Evolutionary conservation across 1,140 invertebrate genomes (phyloP).

Genomic region (Pteromalus puparum): DNA sequence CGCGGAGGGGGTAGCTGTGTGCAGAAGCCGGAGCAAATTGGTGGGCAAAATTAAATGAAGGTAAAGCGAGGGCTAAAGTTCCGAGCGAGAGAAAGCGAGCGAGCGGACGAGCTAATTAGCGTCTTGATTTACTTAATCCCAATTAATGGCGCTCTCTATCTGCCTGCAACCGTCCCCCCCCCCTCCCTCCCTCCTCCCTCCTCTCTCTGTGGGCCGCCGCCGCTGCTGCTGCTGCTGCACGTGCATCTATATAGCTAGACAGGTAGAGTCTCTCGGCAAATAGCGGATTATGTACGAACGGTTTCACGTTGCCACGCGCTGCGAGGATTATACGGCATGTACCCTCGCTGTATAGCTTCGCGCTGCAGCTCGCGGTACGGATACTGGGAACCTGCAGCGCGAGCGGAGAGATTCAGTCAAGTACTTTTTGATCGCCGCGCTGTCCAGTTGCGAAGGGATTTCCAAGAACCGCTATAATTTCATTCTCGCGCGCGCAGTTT

Average conservation of each 20-base stretch:
- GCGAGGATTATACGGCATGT: slow-evolving; percentile 43
- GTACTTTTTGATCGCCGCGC: neutral
- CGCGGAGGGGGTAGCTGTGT: slow-evolving; percentile 28
- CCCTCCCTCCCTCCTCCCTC: slow-evolving; percentile 47
- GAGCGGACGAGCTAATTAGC: slow-evolving; percentile 73
- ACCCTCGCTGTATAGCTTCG: slow-evolving; percentile 11
- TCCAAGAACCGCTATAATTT: neutral
- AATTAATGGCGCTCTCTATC: slow-evolving; percentile 69
- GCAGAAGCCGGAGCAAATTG: slow-evolving; percentile 65
- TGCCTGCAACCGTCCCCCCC: slow-evolving; percentile 58
- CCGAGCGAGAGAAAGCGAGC: neutral
- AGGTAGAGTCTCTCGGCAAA: slow-evolving; percentile 65
- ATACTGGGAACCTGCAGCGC: neutral
- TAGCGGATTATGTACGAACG: slow-evolving; percentile 71
- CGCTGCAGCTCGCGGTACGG: neutral
- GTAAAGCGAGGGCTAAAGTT: slow-evolving; percentile 46
- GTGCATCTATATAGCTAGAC: slow-evolving; percentile 56
- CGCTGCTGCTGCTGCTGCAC: slow-evolving; percentile 12
- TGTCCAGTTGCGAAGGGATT: neutral
- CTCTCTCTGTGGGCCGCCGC: slow-evolving; percentile 5
- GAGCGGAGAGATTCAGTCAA: neutral
- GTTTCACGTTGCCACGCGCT: slow-evolving; percentile 59
- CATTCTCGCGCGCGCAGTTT: neutral
- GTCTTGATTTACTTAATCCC: slow-evolving; percentile 77
- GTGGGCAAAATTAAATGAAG: slow-evolving; percentile 71